Percentiles rank a stretch among this genome's conserved stretches.
phyloP scores from a whole-genome alignment of 2,797 vertebrate genomes.

The Sphenodon punctatus region DNA sequence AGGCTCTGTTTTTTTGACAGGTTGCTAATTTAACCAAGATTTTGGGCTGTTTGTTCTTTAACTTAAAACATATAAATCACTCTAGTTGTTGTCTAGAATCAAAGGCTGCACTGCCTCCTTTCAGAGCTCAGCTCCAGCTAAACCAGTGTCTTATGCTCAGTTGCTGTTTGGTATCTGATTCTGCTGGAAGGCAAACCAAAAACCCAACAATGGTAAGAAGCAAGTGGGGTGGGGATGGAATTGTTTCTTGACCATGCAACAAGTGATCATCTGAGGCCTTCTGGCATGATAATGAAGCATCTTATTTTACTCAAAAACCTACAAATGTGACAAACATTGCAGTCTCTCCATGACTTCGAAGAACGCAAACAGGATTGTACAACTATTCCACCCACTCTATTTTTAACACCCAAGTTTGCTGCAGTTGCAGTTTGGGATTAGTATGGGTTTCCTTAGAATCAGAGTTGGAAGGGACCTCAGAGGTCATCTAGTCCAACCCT shows the following conservation, averaged over 20 bases:
- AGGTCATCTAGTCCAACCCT: too few species aligned
- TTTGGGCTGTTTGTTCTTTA: too few species aligned
- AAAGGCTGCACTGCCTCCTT: too few species aligned
- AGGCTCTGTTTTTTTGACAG: too few species aligned
- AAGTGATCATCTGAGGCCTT: accelerated
- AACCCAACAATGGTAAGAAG: accelerated
- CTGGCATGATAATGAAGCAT: neutral
- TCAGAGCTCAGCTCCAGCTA: too few species aligned
- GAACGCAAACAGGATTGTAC: neutral
- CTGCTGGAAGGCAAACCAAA: neutral
- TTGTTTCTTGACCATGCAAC: neutral
- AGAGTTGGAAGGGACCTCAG: too few species aligned
- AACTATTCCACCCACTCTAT: neutral
- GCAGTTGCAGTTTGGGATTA: neutral
- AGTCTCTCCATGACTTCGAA: neutral
- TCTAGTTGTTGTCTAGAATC: too few species aligned
- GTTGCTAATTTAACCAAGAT: too few species aligned
- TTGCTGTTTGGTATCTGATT: too few species aligned
- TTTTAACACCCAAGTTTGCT: neutral
- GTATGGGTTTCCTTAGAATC: neutral
- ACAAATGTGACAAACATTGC: neutral
- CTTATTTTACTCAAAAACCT: neutral
- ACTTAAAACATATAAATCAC: too few species aligned
- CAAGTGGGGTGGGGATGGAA: accelerated
- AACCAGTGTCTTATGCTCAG: too few species aligned